phyloP scores from a whole-genome alignment of 2,888 invertebrate genomes.

The Aphelenchoides bicaudatus region DNA sequence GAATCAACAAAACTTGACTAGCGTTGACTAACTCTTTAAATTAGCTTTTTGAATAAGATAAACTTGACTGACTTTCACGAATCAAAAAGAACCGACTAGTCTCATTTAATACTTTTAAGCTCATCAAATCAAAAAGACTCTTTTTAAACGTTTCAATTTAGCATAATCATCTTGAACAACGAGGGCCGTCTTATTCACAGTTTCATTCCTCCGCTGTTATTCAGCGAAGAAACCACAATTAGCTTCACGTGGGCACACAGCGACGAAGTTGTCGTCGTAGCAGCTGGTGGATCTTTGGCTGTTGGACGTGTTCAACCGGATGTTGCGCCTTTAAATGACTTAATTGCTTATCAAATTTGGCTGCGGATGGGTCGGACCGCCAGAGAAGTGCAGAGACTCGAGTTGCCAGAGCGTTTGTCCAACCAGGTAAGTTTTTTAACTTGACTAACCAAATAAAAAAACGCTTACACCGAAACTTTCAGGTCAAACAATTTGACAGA shows the following conservation, averaged over 20 bases:
- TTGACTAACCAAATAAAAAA: slow-evolving; percentile 81
- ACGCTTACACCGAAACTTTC: slow-evolving; percentile 42
- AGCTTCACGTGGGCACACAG: slow-evolving; percentile 97
- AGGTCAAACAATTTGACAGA: slow-evolving; percentile 6
- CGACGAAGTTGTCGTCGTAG: slow-evolving; percentile 80
- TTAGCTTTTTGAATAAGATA: too few relatives aligned
- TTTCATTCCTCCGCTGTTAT: slow-evolving; percentile 31
- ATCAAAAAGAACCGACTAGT: too few relatives aligned
- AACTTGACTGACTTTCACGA: too few relatives aligned
- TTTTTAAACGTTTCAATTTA: slow-evolving; percentile 19
- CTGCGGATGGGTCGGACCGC: slow-evolving; percentile 39
- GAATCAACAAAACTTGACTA: too few relatives aligned
- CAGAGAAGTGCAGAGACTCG: slow-evolving; percentile 70
- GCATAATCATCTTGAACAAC: slow-evolving; percentile 37
- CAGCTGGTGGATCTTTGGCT: slow-evolving; percentile 75
- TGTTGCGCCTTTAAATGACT: slow-evolving; percentile 80
- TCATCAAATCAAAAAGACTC: background rate
- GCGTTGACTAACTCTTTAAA: too few relatives aligned
- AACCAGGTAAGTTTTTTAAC: slow-evolving; percentile 41
- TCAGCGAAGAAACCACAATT: slow-evolving; percentile 61
- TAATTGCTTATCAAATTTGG: slow-evolving; percentile 62
- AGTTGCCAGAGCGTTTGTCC: slow-evolving; percentile 73
- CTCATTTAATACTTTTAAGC: too few relatives aligned
- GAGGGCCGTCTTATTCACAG: slow-evolving; percentile 33
- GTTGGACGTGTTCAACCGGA: slow-evolving; percentile 76